Evolutionary conservation across 2,888 invertebrate species (phyloP), one percentile per base, ranked within the genome.

Genomic region (Gonocerus acuteangulatus): DNA sequence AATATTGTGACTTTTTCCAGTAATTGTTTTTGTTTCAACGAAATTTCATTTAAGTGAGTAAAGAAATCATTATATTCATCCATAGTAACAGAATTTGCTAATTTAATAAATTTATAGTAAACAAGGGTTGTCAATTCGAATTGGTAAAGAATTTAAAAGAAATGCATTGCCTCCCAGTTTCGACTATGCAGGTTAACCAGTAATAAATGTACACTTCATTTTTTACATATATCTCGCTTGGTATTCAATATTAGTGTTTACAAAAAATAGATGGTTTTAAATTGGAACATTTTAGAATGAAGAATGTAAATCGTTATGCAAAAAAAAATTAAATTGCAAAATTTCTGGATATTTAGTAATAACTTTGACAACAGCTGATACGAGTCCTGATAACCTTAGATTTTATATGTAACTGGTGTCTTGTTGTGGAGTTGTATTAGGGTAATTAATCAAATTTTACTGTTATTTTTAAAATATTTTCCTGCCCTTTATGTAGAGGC

Each of bases 321-420:
- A n/a, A n/a, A n/a, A n/a, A n/a, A n/a, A n/a, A n/a, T n/a, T n/a
- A n/a, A n/a, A n/a, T n/a, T n/a, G n/a, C n/a, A n/a, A 45, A 19
- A 22, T 9, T 45, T 32, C 39, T 22, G 44, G 34, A 23, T 44
- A 57, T 47, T 47, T 45, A 57, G 19, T 47, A n/a, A 13, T 36
- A 45, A 22, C 47, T 57, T 57, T 39, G 44, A 57, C 23, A 57
- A 44, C 57, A 57, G 57, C 57, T 57, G 57, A 57, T 57, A 57
- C 23, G 42, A 57, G 57, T 57, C 57, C 44, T 57, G 57, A 57
- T 57, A 57, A 57, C 57, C 57, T 57, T 57, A 57, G 57, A 57
- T 57, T 57, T 57, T 57, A 57, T 57, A 57, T 57, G 57, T 57
- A 57, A 57, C 57, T 57, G 57, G 57, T 57, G 27, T 57, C 57